Conservation (phyloP, 2,113 vertebrate genomes). For the Eulemur rufifrons region DNA sequence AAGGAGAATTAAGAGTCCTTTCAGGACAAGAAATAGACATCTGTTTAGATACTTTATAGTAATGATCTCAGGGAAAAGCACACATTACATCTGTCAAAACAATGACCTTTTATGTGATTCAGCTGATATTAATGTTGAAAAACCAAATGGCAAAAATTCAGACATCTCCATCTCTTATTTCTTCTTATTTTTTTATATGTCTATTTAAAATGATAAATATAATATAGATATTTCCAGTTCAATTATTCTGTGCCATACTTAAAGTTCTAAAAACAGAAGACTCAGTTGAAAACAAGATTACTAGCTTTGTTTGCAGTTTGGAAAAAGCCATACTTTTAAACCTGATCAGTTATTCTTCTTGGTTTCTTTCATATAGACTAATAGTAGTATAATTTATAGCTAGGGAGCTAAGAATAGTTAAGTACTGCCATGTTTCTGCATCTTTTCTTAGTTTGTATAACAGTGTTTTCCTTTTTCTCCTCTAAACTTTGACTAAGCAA, state of each 20-base stretch:
- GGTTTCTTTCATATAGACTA: neutral
- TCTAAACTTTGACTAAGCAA: neutral
- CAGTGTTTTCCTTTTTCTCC: neutral
- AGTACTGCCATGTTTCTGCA: neutral
- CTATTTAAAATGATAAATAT: neutral
- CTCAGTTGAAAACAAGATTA: neutral
- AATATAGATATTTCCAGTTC: neutral
- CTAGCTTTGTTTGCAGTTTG: neutral
- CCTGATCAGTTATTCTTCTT: neutral
- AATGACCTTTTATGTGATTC: neutral
- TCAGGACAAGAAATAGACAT: neutral
- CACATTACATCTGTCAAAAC: neutral
- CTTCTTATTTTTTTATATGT: neutral
- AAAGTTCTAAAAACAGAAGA: neutral
- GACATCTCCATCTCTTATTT: neutral
- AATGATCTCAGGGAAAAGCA: neutral
- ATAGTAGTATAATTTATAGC: neutral
- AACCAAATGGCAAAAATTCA: neutral
- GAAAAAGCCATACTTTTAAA: neutral
- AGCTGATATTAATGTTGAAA: slow-evolving; percentile 32
- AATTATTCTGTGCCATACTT: neutral
- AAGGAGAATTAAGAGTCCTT: neutral
- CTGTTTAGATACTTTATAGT: neutral
- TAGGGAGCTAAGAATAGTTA: neutral
- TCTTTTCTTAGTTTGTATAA: neutral